Evolutionary conservation across 2,888 invertebrate species (phyloP).

Genomic region (Hipparchia semele): DNA sequence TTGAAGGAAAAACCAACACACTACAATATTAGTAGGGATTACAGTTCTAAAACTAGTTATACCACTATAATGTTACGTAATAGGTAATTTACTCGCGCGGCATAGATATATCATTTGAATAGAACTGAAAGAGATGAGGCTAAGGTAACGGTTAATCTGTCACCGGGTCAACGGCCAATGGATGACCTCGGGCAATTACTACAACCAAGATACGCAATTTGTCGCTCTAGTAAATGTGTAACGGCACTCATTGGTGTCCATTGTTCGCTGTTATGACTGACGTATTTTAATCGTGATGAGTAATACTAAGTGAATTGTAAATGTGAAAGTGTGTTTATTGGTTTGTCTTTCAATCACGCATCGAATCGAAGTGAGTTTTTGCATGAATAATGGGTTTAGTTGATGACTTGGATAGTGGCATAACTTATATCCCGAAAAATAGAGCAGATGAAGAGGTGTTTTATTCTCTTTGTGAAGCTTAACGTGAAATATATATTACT

Average conservation of each 20-base stretch:
- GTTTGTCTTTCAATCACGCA: background rate
- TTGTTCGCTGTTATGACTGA: slow-evolving; percentile 16
- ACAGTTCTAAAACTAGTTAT: no score
- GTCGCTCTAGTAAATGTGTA: slow-evolving; percentile 46
- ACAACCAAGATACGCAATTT: slow-evolving; percentile 42
- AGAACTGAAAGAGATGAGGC: slow-evolving; percentile 22
- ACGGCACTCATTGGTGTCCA: slow-evolving; percentile 27
- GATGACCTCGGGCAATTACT: slow-evolving; percentile 42
- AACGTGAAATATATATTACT: no score
- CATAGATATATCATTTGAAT: slow-evolving; percentile 12
- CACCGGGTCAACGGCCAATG: slow-evolving; percentile 38
- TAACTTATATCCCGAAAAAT: no score
- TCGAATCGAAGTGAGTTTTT: no score
- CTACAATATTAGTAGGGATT: no score
- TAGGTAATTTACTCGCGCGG: background rate
- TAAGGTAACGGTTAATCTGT: slow-evolving; percentile 33
- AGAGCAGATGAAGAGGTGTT: no score
- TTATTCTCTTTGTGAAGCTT: no score
- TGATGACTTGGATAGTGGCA: no score
- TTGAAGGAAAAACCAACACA: no score
- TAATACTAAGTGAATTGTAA: background rate
- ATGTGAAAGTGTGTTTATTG: background rate
- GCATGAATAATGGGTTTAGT: no score
- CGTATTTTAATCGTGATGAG: background rate
- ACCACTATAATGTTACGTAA: background rate